Conservation (phyloP, 2,797 vertebrate species). For the Microhierax caerulescens region DNA sequence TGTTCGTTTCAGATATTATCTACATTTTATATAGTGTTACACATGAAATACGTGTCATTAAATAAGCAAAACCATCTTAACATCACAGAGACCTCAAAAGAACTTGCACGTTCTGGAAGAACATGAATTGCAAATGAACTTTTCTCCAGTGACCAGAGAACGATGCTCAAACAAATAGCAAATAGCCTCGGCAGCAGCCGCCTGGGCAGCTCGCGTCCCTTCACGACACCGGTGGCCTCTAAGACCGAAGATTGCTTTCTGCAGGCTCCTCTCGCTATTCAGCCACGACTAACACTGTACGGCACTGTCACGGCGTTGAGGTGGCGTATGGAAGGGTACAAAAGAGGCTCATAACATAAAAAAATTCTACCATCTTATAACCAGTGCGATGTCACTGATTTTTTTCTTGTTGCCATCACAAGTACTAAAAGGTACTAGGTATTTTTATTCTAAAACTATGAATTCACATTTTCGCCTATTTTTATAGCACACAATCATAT, state of each 20-base stretch:
- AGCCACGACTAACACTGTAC: background rate
- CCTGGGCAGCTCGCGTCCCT: background rate
- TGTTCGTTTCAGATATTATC: background rate
- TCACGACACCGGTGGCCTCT: background rate
- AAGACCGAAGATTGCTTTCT: background rate
- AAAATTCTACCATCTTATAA: background rate
- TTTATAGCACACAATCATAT: background rate
- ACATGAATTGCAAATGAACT: background rate
- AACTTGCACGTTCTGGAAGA: background rate
- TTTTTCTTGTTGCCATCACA: background rate
- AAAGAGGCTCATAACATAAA: background rate
- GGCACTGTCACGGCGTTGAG: background rate
- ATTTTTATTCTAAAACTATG: background rate
- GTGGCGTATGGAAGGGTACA: rapidly evolving
- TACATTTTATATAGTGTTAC: background rate
- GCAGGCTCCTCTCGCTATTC: background rate
- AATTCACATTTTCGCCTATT: background rate
- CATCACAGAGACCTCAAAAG: background rate
- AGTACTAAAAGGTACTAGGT: background rate
- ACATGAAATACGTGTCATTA: background rate
- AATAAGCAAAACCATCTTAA: background rate
- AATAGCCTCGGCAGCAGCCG: background rate
- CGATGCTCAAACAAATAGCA: background rate
- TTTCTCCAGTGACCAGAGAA: background rate
- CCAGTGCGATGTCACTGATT: background rate